Percentiles rank a stretch among this genome's conserved stretches.
Evolutionary conservation across 37 sponge, comb jelly and placozoan species (phyloP).

Genomic region (Aplysina aerophoba): DNA sequence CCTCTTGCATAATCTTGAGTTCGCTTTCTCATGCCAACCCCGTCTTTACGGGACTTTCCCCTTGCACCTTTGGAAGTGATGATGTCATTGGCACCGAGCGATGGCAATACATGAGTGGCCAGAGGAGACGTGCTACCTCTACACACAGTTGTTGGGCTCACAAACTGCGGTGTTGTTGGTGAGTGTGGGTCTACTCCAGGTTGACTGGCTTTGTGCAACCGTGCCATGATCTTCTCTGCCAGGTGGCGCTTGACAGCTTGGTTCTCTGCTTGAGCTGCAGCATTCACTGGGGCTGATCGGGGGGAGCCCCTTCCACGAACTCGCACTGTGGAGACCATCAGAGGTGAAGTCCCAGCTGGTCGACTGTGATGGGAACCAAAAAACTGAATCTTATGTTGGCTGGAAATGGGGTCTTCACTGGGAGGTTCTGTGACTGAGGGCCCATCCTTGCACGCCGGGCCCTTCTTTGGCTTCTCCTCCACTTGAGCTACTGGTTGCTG

Average conservation of each 20-base stretch:
- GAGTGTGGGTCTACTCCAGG: background rate
- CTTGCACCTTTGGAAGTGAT: too few relatives aligned
- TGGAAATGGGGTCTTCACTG: background rate
- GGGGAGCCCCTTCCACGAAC: background rate
- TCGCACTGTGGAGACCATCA: background rate
- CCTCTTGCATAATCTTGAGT: too few relatives aligned
- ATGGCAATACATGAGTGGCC: too few relatives aligned
- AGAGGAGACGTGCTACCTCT: constrained; percentile 11
- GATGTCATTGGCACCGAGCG: too few relatives aligned
- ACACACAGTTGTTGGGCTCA: background rate
- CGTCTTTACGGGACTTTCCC: too few relatives aligned
- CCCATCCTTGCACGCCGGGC: background rate
- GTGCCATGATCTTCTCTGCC: background rate
- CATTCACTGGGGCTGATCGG: background rate
- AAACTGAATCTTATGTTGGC: background rate
- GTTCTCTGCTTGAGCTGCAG: background rate
- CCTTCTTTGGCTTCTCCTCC: background rate
- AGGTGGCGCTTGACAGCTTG: background rate
- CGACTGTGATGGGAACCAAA: too few relatives aligned
- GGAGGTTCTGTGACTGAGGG: background rate
- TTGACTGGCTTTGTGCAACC: background rate
- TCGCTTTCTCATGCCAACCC: too few relatives aligned
- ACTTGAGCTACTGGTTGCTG: background rate
- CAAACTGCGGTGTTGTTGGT: background rate
- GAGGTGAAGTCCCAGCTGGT: background rate